Evolutionary conservation across 2,888 invertebrate species (phyloP).

Genomic region (Zele albiditarsus): DNA sequence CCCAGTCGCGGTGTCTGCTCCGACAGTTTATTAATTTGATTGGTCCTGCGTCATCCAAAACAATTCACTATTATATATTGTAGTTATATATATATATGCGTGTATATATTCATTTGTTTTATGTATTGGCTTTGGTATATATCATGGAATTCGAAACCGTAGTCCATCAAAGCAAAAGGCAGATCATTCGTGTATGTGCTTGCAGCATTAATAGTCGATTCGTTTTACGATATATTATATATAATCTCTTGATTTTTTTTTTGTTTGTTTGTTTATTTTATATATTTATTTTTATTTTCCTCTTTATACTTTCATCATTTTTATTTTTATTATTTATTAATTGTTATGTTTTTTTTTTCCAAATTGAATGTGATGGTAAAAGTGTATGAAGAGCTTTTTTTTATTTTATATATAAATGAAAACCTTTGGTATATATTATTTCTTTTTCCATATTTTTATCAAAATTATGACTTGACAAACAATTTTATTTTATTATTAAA

Average conservation of each 20-base stretch:
- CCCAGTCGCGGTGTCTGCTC: slow-evolving; percentile 57
- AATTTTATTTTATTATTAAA: too few species aligned
- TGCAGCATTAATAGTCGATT: slow-evolving; percentile 17
- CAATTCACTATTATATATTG: slow-evolving; percentile 38
- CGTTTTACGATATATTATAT: not conserved
- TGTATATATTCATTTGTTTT: slow-evolving; percentile 10
- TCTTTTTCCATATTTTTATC: too few species aligned
- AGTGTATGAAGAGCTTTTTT: too few species aligned
- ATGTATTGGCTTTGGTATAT: slow-evolving; percentile 23
- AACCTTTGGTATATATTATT: too few species aligned
- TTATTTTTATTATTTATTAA: too few species aligned
- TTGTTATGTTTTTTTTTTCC: too few species aligned
- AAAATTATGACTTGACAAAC: too few species aligned
- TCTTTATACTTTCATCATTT: too few species aligned
- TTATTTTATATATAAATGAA: too few species aligned
- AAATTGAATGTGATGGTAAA: too few species aligned
- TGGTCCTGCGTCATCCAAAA: slow-evolving; percentile 57
- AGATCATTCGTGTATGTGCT: slow-evolving; percentile 3
- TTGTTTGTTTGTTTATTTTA: not conserved
- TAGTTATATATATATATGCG: slow-evolving; percentile 26
- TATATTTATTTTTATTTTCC: too few species aligned
- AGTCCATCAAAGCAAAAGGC: slow-evolving; percentile 51
- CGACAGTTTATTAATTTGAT: slow-evolving; percentile 72
- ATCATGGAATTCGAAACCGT: slow-evolving; percentile 35
- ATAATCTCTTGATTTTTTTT: not conserved